phyloP scores from a whole-genome alignment of 2,797 vertebrate genomes.

The Gouania willdenowi region DNA sequence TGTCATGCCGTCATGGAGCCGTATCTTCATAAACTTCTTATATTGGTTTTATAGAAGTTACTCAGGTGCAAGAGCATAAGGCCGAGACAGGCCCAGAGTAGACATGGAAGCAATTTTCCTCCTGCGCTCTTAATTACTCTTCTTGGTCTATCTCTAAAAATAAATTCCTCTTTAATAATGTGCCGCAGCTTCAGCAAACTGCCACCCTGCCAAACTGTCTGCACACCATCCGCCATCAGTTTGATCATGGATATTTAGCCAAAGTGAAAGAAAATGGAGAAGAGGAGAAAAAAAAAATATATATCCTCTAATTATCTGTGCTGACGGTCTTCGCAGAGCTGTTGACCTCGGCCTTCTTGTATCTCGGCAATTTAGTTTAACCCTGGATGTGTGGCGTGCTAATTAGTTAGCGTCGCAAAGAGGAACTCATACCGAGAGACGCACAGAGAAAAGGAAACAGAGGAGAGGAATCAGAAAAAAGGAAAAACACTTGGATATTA shows the following conservation, averaged over 20 bases:
- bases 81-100: conserved; percentile 27
- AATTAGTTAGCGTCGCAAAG: conserved; percentile 76
- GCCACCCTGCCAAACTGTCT: conserved; percentile 32
- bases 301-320: conserved; percentile 72
- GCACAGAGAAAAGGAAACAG: conserved; percentile 1
- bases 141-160: conserved; percentile 58
- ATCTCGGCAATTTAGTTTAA: conserved; percentile 77
- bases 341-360: conserved; percentile 72
- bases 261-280: conserved; percentile 14
- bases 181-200: conserved; percentile 22
- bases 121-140: conserved; percentile 56
- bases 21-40: conserved; percentile 11
- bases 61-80: conserved; percentile 20
- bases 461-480: conserved; percentile 12
- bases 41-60: conserved; percentile 18
- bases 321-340: conserved; percentile 64
- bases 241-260: conserved; percentile 68
- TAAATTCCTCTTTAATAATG: conserved; percentile 54
- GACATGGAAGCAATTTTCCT: conserved; percentile 52
- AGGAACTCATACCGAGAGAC: conserved; percentile 48
- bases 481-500: conserved; percentile 45
- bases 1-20: conserved; percentile 3
- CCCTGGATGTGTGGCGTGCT: conserved; percentile 61
- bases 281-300: background rate
- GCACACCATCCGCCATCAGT: conserved; percentile 56